Base-by-base conservation (phyloP, 2,797 vertebrate species). In the Enteromius mattozi region DNA sequence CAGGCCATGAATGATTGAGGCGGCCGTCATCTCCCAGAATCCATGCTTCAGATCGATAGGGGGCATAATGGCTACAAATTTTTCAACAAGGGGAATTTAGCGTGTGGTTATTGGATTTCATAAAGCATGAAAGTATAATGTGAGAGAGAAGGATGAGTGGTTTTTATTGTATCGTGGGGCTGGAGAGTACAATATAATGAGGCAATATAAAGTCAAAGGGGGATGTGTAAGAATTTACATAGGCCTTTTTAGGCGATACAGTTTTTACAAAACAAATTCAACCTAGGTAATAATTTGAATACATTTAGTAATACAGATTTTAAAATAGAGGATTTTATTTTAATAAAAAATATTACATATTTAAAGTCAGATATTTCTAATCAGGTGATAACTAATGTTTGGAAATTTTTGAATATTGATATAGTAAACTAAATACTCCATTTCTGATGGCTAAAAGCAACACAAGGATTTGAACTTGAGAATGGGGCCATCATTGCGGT, bases 51-150 rank as follows among this genome's bases (percentile, higher is more conserved):
- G 92, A 94, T 95, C 93, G 45, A 95, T 95, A 89, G 81, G 79
- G 83, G 86, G 87, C 90, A 92, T 93, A 95, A 92, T 70, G 92
- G 92, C 92, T 85, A 89, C 87, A 84, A 45, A 88, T 91, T 90
- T 94, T 94, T 95, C 94, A 92, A 90, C 80, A 81, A 92, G 74
- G 92, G 92, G 92, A 92, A 92, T 92, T 93, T 92, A 93, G 90
- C 88, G 91, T 90, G 87, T 91, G 92, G 91, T 94, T 94, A 95
- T 95, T 94, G 93, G 94, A 94, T 94, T 94, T 94, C 92, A 94
- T 94, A 91, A 91, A 86, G 90, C 90, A 90, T 93, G 92, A 94
- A 93, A 93, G 91, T 66, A 82, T 87, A 86, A 88, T 86, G 84
- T 84, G 84, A 83, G 69, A 81, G 59, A 49, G 68, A 79, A 42